Conservation (phyloP, 2,113 vertebrate species). For the Speoplatyrhinus poulsoni region DNA sequence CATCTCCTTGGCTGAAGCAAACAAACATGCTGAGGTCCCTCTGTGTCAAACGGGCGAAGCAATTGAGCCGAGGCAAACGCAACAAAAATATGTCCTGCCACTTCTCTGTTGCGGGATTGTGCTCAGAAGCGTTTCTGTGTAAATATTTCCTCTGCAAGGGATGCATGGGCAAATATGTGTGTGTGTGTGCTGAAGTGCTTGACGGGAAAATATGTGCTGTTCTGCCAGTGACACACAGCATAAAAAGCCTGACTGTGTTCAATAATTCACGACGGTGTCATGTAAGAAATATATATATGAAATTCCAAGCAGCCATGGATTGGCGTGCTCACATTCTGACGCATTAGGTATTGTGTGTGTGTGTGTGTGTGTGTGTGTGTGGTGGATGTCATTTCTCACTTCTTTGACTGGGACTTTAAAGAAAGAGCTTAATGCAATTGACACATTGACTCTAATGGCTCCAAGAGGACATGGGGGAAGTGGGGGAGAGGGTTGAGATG, state of each 20-base stretch:
- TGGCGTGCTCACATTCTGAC: constrained; percentile 2
- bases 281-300: constrained; percentile 50
- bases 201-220: constrained; percentile 57
- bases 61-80: background rate
- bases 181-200: constrained; percentile 54
- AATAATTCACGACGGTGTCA: constrained; percentile 67
- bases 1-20: constrained; percentile 12
- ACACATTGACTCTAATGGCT: constrained; percentile 39
- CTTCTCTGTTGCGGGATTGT: constrained; percentile 9
- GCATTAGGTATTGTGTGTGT: constrained; percentile 14
- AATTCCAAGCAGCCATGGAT: constrained; percentile 48
- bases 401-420: constrained; percentile 42
- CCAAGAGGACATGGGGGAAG: constrained; percentile 46
- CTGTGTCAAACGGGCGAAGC: constrained; percentile 8
- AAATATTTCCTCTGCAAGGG: constrained; percentile 25
- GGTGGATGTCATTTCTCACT: constrained; percentile 7
- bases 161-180: constrained; percentile 4
- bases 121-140: constrained; percentile 2
- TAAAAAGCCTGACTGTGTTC: constrained; percentile 61
- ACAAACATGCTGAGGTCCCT: constrained; percentile 12
- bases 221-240: constrained; percentile 51
- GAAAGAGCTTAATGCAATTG: constrained; percentile 24
- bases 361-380: constrained; percentile 7
- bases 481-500: background rate
- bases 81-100: constrained; percentile 4